Evolutionary conservation across 2,888 invertebrate species (phyloP).

Genomic region (Operophtera brumata): DNA sequence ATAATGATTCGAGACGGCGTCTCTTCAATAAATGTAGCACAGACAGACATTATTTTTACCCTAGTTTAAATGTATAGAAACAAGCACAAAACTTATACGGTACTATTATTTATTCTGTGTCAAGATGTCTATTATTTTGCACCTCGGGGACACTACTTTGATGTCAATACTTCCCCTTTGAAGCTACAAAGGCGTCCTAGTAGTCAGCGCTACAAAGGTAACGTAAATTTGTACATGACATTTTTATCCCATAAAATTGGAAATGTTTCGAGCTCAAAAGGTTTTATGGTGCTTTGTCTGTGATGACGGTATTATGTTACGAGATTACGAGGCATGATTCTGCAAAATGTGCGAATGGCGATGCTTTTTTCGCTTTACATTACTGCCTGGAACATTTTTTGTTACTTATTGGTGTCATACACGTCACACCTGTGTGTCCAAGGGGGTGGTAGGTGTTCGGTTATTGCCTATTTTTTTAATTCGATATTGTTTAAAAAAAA

Average conservation of each 20-base stretch:
- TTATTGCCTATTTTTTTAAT: too few species aligned
- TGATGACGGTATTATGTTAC: background rate
- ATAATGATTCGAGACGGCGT: too few species aligned
- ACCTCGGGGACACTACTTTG: background rate
- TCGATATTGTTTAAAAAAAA: background rate
- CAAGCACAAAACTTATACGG: background rate
- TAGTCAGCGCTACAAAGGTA: too few species aligned
- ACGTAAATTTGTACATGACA: background rate
- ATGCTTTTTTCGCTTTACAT: background rate
- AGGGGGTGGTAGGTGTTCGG: background rate
- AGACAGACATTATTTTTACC: too few species aligned
- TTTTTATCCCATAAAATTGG: background rate
- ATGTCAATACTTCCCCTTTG: background rate
- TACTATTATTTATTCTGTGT: background rate
- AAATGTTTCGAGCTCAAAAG: background rate
- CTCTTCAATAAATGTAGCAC: too few species aligned
- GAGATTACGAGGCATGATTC: background rate
- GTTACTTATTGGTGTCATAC: background rate
- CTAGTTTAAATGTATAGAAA: background rate
- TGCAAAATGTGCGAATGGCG: background rate
- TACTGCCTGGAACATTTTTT: background rate
- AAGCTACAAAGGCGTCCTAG: too few species aligned
- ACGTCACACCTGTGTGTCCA: background rate
- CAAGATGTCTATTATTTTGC: background rate
- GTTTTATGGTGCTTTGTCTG: background rate